Conservation (phyloP, 2,113 vertebrate genomes). For the Corapipo altera region DNA sequence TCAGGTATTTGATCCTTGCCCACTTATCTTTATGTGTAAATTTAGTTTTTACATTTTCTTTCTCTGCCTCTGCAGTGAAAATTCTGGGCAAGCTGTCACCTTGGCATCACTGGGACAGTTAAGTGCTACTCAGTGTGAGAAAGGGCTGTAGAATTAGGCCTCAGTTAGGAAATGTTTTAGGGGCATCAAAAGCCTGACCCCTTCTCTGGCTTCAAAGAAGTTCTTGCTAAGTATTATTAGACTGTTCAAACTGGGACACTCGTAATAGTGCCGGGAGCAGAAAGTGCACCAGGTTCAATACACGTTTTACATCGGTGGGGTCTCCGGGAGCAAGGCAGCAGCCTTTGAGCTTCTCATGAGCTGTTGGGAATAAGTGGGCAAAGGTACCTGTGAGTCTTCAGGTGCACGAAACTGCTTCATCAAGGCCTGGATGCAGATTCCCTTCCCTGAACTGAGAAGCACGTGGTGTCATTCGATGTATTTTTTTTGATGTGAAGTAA, state of each 20-base stretch:
- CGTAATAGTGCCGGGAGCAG: neutral
- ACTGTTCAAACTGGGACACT: neutral
- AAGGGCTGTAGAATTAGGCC: neutral
- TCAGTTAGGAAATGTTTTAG: constrained; percentile 25
- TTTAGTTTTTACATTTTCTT: neutral
- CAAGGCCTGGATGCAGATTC: neutral
- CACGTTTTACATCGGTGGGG: fast-evolving
- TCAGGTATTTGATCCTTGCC: neutral
- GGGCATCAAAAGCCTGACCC: constrained; percentile 2
- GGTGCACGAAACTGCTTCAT: neutral
- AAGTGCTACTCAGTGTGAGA: neutral
- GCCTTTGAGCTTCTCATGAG: neutral
- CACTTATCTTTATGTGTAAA: neutral
- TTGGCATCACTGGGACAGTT: neutral
- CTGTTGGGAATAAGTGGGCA: neutral
- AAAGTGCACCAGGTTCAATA: neutral
- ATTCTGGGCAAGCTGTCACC: neutral
- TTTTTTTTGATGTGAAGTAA: neutral
- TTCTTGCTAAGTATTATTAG: constrained; percentile 21
- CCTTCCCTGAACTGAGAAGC: neutral
- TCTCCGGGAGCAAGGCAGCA: constrained; percentile 16
- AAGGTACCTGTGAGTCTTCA: neutral
- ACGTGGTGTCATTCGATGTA: neutral
- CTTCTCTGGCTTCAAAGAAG: constrained; percentile 10
- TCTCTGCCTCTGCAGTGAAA: neutral